Base-by-base conservation (phyloP, 2,888 invertebrate species). In the Cerastis rubricosa region DNA sequence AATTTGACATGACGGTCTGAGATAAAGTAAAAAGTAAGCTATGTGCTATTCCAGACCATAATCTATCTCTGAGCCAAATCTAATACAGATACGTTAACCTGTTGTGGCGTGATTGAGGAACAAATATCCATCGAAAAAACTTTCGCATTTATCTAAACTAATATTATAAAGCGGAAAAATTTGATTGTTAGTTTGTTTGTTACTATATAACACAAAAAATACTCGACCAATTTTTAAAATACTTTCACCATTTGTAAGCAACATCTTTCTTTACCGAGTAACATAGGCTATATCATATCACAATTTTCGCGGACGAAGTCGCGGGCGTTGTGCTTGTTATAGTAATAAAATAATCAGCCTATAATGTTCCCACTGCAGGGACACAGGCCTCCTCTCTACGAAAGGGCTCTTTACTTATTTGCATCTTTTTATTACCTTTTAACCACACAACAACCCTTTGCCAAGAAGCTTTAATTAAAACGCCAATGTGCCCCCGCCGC, bases 381-480 rank as follows among this genome's bases (percentile, higher is more conserved):
- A 1, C n/a, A 54, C 54, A 54, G 3, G n/a, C 51, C 51, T n/a
- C 51, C 54, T 54, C 5, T n/a, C n/a, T n/a, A 12, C 11, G n/a
- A 47, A 2, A 29, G 6, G 8, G 12, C 12, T 57, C 2, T 57
- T 40, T n/a, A 43, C 14, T 8, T 19, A 64, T 81, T 69, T 81
- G 25, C 49, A 65, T 75, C 51, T 75, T 75, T 76, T 19, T 25
- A 49, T 45, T 43, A 66, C 61, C 47, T 57, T 8, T 51, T 25
- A 47, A 71, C 66, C 45, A 64, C 40, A 72, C 29, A n/a, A 40
- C 49, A 22, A 74, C 63, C 68, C 71, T 67, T 65, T 47, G n/a
- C 69, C 59, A 29, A 71, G 57, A 57, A 80, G 80, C 76, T 77
- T 83, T 81, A 81, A 78, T 83, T 81, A 81, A 78, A 71, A 73